A percentile compares a stretch with the other conserved stretches of the same genome.
These are phyloP conservation scores for Altica lythri DNA, from an alignment of 2,888 invertebrate genomes.

Conservation along the genomic window DNA sequence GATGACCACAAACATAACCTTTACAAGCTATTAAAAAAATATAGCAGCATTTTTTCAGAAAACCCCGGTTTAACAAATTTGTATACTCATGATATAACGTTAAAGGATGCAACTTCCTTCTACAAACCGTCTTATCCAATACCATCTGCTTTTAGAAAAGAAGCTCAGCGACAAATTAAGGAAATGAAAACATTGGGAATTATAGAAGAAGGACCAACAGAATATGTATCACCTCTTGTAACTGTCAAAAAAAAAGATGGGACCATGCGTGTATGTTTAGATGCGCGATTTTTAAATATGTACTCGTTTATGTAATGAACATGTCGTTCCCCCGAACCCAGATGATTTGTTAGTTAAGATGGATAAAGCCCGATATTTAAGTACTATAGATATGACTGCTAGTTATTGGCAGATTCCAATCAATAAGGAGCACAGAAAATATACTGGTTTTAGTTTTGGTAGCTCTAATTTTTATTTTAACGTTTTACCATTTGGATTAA, in stretches of 20 bases:
- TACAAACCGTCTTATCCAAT: constrained; percentile 19
- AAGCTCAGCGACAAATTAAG: constrained; percentile 15
- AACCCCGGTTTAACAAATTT: too few relatives aligned
- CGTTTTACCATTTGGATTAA: constrained; percentile 18
- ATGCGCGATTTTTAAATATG: constrained; percentile 30
- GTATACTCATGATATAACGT: neutral
- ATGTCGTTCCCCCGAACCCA: constrained; percentile 29
- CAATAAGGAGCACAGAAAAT: neutral
- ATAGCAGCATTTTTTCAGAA: too few relatives aligned
- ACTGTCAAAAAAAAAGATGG: constrained; percentile 31
- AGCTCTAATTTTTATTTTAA: constrained; percentile 9
- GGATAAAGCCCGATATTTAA: constrained; percentile 7
- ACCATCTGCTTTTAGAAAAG: constrained; percentile 7
- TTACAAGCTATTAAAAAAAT: too few relatives aligned
- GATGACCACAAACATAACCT: too few relatives aligned
- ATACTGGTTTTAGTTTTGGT: constrained; percentile 8
- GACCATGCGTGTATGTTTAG: constrained; percentile 29
- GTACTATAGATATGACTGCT: constrained; percentile 20
- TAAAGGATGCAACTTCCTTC: constrained; percentile 21
- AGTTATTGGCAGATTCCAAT: constrained; percentile 20
- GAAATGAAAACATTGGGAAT: constrained; percentile 28
- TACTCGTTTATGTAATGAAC: constrained; percentile 20
- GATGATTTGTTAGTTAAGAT: constrained; percentile 16
- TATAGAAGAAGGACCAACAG: constrained; percentile 8
- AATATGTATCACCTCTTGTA: constrained; percentile 28